Percentiles rank a stretch among this genome's conserved stretches.
phyloP scores from a whole-genome alignment of 2,888 invertebrate species.

The Noctua comes region DNA sequence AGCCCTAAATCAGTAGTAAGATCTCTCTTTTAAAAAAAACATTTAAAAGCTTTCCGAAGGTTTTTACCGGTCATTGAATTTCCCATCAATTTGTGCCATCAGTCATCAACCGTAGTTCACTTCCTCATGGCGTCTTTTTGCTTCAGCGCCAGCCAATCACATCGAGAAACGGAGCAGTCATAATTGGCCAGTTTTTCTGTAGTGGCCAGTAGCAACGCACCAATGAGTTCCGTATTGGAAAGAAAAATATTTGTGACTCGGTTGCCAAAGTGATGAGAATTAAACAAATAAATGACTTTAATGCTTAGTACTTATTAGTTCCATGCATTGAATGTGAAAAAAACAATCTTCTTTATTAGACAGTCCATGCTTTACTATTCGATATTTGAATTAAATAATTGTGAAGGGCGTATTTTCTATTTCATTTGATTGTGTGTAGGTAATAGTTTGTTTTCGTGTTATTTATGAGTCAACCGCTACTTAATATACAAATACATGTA shows the following conservation, averaged over 20 bases:
- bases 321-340: neutral
- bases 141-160: constrained; percentile 75
- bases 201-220: constrained; percentile 46
- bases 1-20: neutral
- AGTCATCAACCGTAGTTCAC: constrained; percentile 73
- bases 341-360: neutral
- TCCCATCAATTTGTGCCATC: constrained; percentile 75
- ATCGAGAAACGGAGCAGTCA: constrained; percentile 81
- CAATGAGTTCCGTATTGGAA: constrained; percentile 75
- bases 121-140: constrained; percentile 82
- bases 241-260: constrained; percentile 58
- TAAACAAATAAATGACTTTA: constrained; percentile 21
- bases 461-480: constrained; percentile 16
- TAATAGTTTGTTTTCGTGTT: constrained; percentile 7
- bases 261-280: constrained; percentile 42
- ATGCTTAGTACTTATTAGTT: neutral
- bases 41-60: constrained; percentile 14
- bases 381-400: neutral
- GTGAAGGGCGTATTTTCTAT: constrained; percentile 6
- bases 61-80: constrained; percentile 52
- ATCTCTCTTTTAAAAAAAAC: constrained; percentile 9
- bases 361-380: neutral
- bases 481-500: neutral
- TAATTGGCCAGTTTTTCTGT: constrained; percentile 81
- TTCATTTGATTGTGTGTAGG: neutral